A percentile compares a stretch with the other conserved stretches of the same genome.
Evolutionary conservation across 1,140 invertebrate genomes (phyloP).

Genomic region (Drosophila persimilis): DNA sequence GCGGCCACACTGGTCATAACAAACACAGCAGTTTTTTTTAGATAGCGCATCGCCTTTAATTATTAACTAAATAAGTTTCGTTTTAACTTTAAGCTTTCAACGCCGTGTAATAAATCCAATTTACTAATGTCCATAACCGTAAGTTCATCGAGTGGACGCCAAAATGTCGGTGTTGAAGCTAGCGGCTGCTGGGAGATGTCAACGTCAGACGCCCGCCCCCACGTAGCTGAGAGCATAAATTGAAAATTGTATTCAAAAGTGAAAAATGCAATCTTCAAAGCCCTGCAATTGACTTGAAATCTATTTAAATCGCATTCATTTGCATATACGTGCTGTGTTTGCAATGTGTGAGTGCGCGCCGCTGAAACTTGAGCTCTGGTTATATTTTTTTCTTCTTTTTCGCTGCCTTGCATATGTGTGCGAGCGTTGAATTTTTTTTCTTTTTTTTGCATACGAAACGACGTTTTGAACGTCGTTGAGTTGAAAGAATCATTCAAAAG

Average conservation of each 20-base stretch:
- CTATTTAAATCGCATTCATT: slow-evolving; percentile 39
- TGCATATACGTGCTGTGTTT: slow-evolving; percentile 3
- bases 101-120: slow-evolving; percentile 62
- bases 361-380: slow-evolving; percentile 72
- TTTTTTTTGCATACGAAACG: slow-evolving; percentile 71
- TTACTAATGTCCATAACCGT: slow-evolving; percentile 82
- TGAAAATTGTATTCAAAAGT: slow-evolving; percentile 38
- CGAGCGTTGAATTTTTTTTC: slow-evolving; percentile 44
- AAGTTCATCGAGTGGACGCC: slow-evolving; percentile 39
- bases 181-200: slow-evolving; percentile 8
- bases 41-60: slow-evolving; percentile 53
- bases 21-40: slow-evolving; percentile 68
- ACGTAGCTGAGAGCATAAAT: slow-evolving; percentile 57
- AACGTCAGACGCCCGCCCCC: slow-evolving; percentile 69
- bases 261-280: slow-evolving; percentile 41
- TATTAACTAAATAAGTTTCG: slow-evolving; percentile 42
- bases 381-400: slow-evolving; percentile 17
- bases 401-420: slow-evolving; percentile 24
- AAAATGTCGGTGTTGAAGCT: not conserved
- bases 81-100: slow-evolving; percentile 50
- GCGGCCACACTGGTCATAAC: slow-evolving; percentile 12
- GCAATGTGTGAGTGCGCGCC: slow-evolving; percentile 26
- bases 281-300: slow-evolving; percentile 42
- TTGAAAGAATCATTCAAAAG: slow-evolving; percentile 76
- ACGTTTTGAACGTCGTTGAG: slow-evolving; percentile 59